A percentile compares a stretch with the other conserved stretches of the same genome.
Evolutionary conservation across 2,797 vertebrate species (phyloP).

Genomic region (Knipowitschia caucasica): DNA sequence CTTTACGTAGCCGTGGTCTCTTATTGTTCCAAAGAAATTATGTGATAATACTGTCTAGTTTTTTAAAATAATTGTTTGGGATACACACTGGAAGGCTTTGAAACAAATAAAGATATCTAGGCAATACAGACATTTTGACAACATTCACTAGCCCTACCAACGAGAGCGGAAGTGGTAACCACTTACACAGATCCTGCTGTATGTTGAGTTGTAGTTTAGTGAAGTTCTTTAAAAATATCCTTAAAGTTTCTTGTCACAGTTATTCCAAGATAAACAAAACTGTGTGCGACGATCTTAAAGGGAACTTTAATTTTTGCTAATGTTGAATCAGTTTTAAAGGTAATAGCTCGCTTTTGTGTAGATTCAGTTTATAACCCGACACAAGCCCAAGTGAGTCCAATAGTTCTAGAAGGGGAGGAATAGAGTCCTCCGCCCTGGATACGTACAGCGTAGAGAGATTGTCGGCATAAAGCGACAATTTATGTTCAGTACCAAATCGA

Average conservation of each 20-base stretch:
- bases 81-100: not conserved
- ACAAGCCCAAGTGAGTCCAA: not conserved
- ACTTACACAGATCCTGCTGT: not conserved
- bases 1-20: not conserved
- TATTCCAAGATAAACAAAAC: not conserved
- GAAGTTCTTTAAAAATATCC: not conserved
- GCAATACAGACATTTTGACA: not conserved
- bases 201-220: not conserved
- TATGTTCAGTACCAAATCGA: not conserved
- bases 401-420: not conserved
- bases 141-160: not conserved
- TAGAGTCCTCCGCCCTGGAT: not conserved
- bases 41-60: not conserved
- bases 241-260: not conserved
- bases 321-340: not conserved
- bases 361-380: not conserved
- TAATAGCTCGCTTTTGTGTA: not conserved
- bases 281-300: not conserved
- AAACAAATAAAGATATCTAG: not conserved
- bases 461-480: not conserved
- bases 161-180: not conserved
- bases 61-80: not conserved
- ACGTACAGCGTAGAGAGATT: not conserved
- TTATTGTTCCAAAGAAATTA: slow-evolving; percentile 2
- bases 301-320: not conserved